Evolutionary conservation across 2,797 vertebrate species (phyloP).

Genomic region (Onychomys torridus): DNA sequence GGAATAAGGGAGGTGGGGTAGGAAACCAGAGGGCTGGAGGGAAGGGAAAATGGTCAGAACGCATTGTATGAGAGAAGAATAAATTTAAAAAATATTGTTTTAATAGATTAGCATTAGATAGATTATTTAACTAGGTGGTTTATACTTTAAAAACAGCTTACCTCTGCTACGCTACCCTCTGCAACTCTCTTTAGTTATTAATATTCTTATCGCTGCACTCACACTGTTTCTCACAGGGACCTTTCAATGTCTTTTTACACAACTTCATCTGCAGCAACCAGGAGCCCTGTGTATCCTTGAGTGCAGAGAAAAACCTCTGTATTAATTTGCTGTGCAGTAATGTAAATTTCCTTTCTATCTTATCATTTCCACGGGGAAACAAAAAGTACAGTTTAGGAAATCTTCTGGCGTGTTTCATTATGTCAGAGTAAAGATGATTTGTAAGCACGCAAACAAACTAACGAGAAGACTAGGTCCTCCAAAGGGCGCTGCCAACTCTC

Average conservation of each 20-base stretch:
- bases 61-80: neutral
- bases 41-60: too few relatives aligned
- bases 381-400: slow-evolving; percentile 17
- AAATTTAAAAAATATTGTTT: neutral
- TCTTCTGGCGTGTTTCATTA: slow-evolving; percentile 28
- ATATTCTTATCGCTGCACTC: neutral
- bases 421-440: slow-evolving; percentile 56
- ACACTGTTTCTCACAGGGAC: neutral
- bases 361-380: slow-evolving; percentile 46
- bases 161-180: neutral
- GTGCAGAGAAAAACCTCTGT: neutral
- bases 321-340: slow-evolving; percentile 41
- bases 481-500: neutral
- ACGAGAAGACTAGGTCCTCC: slow-evolving; percentile 16
- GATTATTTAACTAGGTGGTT: neutral
- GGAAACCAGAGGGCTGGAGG: neutral
- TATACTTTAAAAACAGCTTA: neutral
- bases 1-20: neutral
- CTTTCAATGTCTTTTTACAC: neutral
- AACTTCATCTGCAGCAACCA: neutral
- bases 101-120: neutral
- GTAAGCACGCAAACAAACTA: slow-evolving; percentile 55
- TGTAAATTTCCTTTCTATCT: neutral
- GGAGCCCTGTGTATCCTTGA: neutral
- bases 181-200: neutral